These are phyloP conservation scores for Chunga burmeisteri DNA, from an alignment of 2,113 vertebrate species.

Conservation along the genomic window DNA sequence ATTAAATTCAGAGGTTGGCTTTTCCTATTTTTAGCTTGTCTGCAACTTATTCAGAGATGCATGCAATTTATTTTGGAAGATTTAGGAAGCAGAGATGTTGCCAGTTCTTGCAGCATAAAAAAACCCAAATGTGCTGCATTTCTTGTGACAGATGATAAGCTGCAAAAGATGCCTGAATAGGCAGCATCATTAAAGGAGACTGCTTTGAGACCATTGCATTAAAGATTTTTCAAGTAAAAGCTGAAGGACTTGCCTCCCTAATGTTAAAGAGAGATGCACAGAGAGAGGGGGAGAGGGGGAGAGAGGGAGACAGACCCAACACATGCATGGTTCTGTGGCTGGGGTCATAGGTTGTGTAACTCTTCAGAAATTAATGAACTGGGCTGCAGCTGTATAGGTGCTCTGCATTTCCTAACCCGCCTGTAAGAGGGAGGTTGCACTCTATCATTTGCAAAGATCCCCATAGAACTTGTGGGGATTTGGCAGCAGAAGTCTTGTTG, in stretches of 20 bases:
- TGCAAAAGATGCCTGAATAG: slow-evolving; percentile 55
- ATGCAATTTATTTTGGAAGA: not conserved
- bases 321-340: accelerated
- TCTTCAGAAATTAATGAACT: not conserved
- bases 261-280: not conserved
- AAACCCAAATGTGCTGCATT: not conserved
- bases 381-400: not conserved
- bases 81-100: slow-evolving; percentile 9
- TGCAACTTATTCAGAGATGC: not conserved
- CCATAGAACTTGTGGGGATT: not conserved
- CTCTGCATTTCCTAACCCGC: not conserved
- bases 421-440: not conserved
- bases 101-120: not conserved
- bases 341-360: not conserved
- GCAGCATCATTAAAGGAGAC: not conserved
- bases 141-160: slow-evolving; percentile 11
- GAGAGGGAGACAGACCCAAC: not conserved
- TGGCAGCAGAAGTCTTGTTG: not conserved
- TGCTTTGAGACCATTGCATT: slow-evolving; percentile 54
- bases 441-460: not conserved
- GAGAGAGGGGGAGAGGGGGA: not conserved
- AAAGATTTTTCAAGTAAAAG: slow-evolving; percentile 23
- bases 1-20: not conserved
- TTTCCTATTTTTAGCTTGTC: slow-evolving; percentile 27
- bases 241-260: not conserved